Evolutionary conservation across 2,797 vertebrate species (phyloP).

Genomic region (Aeoliscus strigatus): DNA sequence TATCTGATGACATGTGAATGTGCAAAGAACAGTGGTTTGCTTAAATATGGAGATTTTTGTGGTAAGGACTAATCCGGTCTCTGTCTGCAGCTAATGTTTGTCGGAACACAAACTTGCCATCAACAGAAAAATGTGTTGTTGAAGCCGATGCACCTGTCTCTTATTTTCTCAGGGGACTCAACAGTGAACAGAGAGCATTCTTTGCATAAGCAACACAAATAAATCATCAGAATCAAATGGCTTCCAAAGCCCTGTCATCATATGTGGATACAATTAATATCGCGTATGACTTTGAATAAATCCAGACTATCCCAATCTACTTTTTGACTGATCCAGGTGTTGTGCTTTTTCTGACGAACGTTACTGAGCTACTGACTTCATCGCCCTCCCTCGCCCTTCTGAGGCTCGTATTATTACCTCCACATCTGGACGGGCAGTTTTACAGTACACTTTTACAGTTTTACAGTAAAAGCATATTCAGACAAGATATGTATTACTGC

Average conservation of each 20-base stretch:
- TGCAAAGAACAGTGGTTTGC: slow-evolving; percentile 56
- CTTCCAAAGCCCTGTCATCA: neutral
- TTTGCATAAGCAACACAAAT: neutral
- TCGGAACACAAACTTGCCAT: slow-evolving; percentile 39
- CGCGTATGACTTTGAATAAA: neutral
- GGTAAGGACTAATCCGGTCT: slow-evolving; percentile 47
- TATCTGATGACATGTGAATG: slow-evolving; percentile 63
- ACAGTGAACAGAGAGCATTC: neutral
- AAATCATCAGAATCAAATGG: neutral
- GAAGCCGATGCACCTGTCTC: slow-evolving; percentile 49
- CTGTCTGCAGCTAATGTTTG: slow-evolving; percentile 49
- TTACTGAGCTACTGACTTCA: slow-evolving; percentile 61
- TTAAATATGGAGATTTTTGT: slow-evolving; percentile 55
- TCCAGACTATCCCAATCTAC: neutral
- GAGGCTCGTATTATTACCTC: slow-evolving; percentile 58
- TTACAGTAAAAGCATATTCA: slow-evolving; percentile 59
- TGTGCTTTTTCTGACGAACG: slow-evolving; percentile 48
- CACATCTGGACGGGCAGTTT: slow-evolving; percentile 64
- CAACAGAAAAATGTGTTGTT: slow-evolving; percentile 42
- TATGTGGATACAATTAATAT: neutral
- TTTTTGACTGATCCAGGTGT: slow-evolving; percentile 53
- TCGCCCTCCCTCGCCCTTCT: slow-evolving; percentile 44
- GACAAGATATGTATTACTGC: slow-evolving; percentile 27
- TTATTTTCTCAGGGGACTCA: slow-evolving; percentile 15
- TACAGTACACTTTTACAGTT: slow-evolving; percentile 55